Evolutionary conservation across 1,140 invertebrate genomes (phyloP).

Genomic region (Pararge aegeria): DNA sequence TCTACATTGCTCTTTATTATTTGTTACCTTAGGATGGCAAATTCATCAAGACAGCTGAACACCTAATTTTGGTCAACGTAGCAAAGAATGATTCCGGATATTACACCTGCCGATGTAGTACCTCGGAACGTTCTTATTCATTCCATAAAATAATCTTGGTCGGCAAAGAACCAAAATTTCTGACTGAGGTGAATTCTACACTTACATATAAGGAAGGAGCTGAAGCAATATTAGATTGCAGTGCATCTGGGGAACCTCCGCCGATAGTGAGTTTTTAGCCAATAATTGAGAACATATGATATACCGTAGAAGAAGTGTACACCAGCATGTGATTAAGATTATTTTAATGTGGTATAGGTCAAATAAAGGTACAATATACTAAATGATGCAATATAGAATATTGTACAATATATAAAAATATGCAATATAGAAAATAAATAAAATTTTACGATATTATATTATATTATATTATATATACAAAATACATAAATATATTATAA

Average conservation of each 20-base stretch:
- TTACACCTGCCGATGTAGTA: conserved; percentile 13
- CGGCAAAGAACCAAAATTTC: conserved; percentile 8
- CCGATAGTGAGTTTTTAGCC: not conserved
- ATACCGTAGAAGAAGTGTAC: no score
- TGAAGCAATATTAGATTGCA: conserved; percentile 9
- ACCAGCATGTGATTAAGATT: no score
- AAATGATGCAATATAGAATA: no score
- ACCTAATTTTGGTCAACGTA: not conserved
- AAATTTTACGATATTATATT: no score
- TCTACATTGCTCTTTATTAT: not conserved
- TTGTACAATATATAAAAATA: no score
- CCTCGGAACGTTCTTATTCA: not conserved
- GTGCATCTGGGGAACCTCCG: conserved; percentile 6
- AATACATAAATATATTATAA: no score
- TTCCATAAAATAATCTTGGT: conserved; percentile 6
- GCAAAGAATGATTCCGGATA: conserved; percentile 9
- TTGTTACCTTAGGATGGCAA: not conserved
- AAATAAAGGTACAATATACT: no score
- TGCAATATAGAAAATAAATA: no score
- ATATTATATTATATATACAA: no score
- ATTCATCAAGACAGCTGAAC: not conserved
- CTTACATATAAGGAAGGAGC: conserved; percentile 13
- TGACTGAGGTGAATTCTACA: not conserved
- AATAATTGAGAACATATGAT: not conserved
- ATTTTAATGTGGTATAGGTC: no score